phyloP scores from a whole-genome alignment of 2,797 vertebrate species.

The Enteromius mattozi region DNA sequence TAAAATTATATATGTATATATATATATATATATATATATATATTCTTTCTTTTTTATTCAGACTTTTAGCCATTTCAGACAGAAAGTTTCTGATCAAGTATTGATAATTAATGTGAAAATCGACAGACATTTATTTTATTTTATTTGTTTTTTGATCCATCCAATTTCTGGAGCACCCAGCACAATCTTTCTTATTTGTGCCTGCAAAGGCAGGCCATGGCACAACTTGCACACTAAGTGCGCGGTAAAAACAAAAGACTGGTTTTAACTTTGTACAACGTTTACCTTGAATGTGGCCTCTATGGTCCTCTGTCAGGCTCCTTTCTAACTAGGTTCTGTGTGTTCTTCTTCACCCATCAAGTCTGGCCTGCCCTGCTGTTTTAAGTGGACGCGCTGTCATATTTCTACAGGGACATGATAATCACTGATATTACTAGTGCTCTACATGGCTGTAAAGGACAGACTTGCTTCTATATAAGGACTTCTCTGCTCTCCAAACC shows the following conservation, averaged over 20 bases:
- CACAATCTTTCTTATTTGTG: neutral
- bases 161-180: neutral
- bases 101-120: neutral
- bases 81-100: neutral
- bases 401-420: slow-evolving; percentile 56
- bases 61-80: neutral
- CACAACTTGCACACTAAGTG: neutral
- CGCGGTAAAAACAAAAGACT: neutral
- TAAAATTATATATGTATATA: no score
- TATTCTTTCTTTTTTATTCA: neutral
- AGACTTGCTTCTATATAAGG: slow-evolving; percentile 62
- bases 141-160: neutral
- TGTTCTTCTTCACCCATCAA: slow-evolving; percentile 43
- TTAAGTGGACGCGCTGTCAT: slow-evolving; percentile 57
- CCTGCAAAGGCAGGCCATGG: neutral
- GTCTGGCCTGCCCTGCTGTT: slow-evolving; percentile 55
- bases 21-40: no score
- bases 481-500: slow-evolving; percentile 56
- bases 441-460: slow-evolving; percentile 51
- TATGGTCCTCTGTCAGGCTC: slow-evolving; percentile 38
- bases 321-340: slow-evolving; percentile 21
- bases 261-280: neutral
- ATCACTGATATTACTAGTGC: slow-evolving; percentile 61
- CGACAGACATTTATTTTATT: neutral
- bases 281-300: slow-evolving; percentile 11